These are phyloP conservation scores for Eurytoma adleriae DNA, from an alignment of 2,888 invertebrate genomes.

Conservation along the genomic window DNA sequence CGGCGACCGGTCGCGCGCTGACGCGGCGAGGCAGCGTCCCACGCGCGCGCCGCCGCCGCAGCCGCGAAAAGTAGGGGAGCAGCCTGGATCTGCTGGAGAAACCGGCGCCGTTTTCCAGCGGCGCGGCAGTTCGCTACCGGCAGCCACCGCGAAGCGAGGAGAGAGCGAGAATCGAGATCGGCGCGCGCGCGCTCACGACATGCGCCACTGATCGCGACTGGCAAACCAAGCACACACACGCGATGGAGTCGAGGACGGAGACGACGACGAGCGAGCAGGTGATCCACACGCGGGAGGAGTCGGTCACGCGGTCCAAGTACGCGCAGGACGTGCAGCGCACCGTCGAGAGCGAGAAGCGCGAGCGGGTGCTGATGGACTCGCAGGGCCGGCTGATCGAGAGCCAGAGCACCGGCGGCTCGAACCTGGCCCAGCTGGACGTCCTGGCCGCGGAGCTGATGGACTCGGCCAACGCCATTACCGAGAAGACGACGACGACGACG, in stretches of 20 bases:
- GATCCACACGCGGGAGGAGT: slow-evolving; percentile 40
- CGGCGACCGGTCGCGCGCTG: not conserved
- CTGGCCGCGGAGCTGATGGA: slow-evolving; percentile 52
- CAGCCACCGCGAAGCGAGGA: slow-evolving; percentile 8
- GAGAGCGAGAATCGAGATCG: not conserved
- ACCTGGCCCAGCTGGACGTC: slow-evolving; percentile 47
- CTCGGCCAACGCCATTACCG: slow-evolving; percentile 43
- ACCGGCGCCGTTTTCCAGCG: slow-evolving; percentile 16
- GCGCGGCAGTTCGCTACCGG: slow-evolving; percentile 54
- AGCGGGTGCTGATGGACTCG: slow-evolving; percentile 36
- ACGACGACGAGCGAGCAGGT: slow-evolving; percentile 39
- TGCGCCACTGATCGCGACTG: not conserved
- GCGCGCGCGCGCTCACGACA: slow-evolving; percentile 5
- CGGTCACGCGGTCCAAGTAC: slow-evolving; percentile 38
- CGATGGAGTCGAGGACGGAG: slow-evolving; percentile 1
- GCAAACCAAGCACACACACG: too few relatives aligned
- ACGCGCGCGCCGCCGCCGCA: not conserved
- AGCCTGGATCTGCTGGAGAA: slow-evolving; percentile 16
- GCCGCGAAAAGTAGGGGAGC: not conserved
- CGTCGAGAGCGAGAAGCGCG: slow-evolving; percentile 39
- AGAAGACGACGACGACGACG: not conserved
- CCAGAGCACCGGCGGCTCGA: not conserved
- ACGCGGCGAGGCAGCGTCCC: not conserved
- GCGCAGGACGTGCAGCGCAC: slow-evolving; percentile 44
- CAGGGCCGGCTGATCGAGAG: slow-evolving; percentile 33